Evolutionary conservation across 2,888 invertebrate species (phyloP).

Genomic region (Acrocyrtus sp.): DNA sequence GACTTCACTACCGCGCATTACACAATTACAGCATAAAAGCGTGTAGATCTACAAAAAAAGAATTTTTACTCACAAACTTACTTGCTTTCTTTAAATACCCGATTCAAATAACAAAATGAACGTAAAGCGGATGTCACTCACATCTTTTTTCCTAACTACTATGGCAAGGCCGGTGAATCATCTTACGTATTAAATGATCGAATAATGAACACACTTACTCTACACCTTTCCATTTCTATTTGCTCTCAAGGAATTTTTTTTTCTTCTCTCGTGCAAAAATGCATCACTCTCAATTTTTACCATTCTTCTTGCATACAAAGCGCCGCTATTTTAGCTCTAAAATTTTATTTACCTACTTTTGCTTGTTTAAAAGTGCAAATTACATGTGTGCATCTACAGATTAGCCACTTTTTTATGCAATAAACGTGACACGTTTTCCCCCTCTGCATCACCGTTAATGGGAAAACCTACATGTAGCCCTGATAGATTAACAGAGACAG

Average conservation of each 20-base stretch:
- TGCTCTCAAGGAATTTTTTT: background rate
- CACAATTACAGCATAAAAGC: too few relatives aligned
- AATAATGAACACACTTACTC: background rate
- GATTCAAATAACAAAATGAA: too few relatives aligned
- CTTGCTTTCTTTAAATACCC: too few relatives aligned
- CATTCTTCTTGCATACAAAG: background rate
- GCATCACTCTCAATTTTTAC: background rate
- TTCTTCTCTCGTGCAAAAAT: background rate
- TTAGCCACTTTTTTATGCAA: conserved; percentile 12
- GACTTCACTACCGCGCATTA: too few relatives aligned
- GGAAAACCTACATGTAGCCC: too few relatives aligned
- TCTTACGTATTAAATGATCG: background rate
- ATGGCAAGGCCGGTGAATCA: too few relatives aligned
- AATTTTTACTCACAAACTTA: too few relatives aligned
- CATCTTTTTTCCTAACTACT: too few relatives aligned
- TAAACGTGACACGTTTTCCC: conserved; percentile 17
- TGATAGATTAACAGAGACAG: too few relatives aligned
- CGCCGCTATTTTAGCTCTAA: background rate
- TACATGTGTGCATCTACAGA: conserved; percentile 7
- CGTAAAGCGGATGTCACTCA: background rate
- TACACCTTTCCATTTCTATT: background rate
- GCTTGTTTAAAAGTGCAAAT: background rate
- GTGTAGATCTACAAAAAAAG: too few relatives aligned
- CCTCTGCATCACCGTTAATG: too few relatives aligned
- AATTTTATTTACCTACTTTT: background rate